Conservation (phyloP, 2,888 invertebrate species). For the Thumatha senex region DNA sequence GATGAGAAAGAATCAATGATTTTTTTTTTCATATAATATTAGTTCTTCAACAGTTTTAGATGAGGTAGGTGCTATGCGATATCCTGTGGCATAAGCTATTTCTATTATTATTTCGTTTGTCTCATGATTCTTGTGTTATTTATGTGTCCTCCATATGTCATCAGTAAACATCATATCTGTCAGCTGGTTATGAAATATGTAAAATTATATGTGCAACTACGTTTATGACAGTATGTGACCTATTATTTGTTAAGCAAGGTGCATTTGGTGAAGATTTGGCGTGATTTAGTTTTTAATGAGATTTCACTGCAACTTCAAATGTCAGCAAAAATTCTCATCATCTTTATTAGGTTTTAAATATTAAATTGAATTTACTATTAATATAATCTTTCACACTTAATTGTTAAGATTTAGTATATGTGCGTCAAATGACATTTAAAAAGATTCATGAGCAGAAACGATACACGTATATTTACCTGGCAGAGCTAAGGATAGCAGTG, state of each 20-base stretch:
- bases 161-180: slow-evolving; percentile 54
- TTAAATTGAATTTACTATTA: neutral
- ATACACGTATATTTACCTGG: no score
- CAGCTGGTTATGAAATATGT: slow-evolving; percentile 61
- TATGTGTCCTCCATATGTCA: slow-evolving; percentile 59
- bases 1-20: no score
- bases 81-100: no score
- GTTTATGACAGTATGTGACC: slow-evolving; percentile 36
- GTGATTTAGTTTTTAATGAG: no score
- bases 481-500: no score
- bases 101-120: slow-evolving; percentile 9
- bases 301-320: slow-evolving; percentile 24
- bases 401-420: no score
- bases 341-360: slow-evolving; percentile 4
- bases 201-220: slow-evolving; percentile 54
- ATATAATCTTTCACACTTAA: no score
- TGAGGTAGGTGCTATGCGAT: slow-evolving; percentile 38
- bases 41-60: slow-evolving; percentile 17
- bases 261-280: slow-evolving; percentile 51
- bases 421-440: no score
- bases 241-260: slow-evolving; percentile 49
- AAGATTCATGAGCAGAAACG: no score
- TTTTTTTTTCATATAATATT: no score
- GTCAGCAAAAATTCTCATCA: no score
- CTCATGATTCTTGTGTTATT: slow-evolving; percentile 30